phyloP scores from a whole-genome alignment of 2,113 vertebrate genomes.

The Podilymbus podiceps region DNA sequence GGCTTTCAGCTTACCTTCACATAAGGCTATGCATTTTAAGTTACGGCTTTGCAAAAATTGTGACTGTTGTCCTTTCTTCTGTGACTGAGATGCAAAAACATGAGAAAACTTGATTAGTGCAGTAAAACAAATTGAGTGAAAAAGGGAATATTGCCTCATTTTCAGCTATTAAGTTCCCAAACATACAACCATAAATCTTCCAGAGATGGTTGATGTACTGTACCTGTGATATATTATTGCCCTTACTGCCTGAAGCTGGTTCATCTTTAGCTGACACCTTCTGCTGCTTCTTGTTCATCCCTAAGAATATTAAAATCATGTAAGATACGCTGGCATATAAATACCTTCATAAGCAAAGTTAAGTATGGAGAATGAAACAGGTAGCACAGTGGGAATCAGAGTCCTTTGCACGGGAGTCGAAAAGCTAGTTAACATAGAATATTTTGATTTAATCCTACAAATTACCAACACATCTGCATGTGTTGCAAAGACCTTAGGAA shows the following conservation, averaged over 20 bases:
- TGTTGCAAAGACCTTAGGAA: background rate
- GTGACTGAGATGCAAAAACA: slow-evolving; percentile 76
- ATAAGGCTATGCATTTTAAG: slow-evolving; percentile 94
- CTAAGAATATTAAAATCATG: slow-evolving; percentile 67
- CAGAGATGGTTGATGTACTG: background rate
- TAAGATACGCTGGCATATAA: background rate
- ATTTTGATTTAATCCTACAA: background rate
- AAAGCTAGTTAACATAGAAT: background rate
- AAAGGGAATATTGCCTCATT: background rate
- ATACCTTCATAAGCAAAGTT: background rate
- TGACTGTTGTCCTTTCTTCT: slow-evolving; percentile 89
- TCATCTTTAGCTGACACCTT: slow-evolving; percentile 89
- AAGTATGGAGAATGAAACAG: background rate
- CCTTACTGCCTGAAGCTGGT: slow-evolving; percentile 82
- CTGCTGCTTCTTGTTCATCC: slow-evolving; percentile 93
- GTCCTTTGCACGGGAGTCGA: background rate
- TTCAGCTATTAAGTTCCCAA: background rate
- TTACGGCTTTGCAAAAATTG: slow-evolving; percentile 92
- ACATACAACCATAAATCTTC: background rate
- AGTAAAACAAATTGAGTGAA: background rate
- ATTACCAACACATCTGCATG: background rate
- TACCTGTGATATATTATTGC: slow-evolving; percentile 83
- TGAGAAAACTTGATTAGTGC: slow-evolving; percentile 7
- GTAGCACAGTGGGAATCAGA: background rate
- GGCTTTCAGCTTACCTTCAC: slow-evolving; percentile 84